phyloP scores from a whole-genome alignment of 2,888 invertebrate species.

The Nebria salina region DNA sequence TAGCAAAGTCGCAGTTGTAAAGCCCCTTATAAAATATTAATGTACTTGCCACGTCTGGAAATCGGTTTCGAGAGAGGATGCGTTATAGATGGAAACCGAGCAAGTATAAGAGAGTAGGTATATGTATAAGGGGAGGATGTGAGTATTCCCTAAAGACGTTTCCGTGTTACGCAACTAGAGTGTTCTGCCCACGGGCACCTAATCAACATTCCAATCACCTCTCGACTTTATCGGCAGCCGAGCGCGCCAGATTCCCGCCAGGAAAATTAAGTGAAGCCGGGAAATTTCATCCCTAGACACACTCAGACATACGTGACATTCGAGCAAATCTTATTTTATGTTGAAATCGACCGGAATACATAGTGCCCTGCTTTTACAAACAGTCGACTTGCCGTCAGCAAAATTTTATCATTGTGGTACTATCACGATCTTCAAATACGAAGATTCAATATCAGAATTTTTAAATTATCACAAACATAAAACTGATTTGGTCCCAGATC shows the following conservation, averaged over 20 bases:
- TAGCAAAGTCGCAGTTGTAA: constrained; percentile 8
- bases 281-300: constrained; percentile 58
- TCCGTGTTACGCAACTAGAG: constrained; percentile 15
- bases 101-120: neutral
- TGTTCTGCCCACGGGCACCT: constrained; percentile 51
- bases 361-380: constrained; percentile 13
- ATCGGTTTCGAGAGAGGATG: constrained; percentile 19
- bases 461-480: too few species aligned
- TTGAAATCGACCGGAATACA: constrained; percentile 22
- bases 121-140: neutral
- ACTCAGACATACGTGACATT: constrained; percentile 39
- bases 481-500: too few species aligned
- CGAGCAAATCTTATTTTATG: constrained; percentile 35
- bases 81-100: neutral
- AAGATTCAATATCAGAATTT: neutral
- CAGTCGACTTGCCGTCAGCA: neutral
- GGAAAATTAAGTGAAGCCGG: constrained; percentile 62
- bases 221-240: constrained; percentile 59
- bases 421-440: neutral
- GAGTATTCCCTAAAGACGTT: constrained; percentile 11
- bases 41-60: constrained; percentile 37
- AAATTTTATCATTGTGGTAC: neutral
- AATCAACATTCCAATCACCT: constrained; percentile 64
- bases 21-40: constrained; percentile 38
- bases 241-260: constrained; percentile 56